These are phyloP conservation scores for Scopus umbretta DNA, from an alignment of 2,113 vertebrate species.

Conservation along the genomic window DNA sequence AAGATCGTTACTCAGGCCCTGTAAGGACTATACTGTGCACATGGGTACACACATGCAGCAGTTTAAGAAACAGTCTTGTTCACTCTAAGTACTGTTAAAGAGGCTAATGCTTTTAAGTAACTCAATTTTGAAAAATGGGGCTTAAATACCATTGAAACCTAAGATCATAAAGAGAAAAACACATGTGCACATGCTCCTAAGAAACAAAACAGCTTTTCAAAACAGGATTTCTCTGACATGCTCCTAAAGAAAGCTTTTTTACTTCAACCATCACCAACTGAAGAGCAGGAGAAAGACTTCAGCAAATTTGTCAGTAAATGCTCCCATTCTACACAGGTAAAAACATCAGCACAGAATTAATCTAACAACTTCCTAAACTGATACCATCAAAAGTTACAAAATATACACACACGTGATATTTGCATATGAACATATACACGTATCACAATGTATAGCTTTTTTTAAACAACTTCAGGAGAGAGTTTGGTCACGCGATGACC, in stretches of 20 bases:
- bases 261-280: background rate
- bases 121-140: background rate
- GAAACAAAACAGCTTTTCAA: conserved; percentile 21
- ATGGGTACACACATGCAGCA: background rate
- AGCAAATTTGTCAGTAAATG: background rate
- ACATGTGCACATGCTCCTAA: background rate
- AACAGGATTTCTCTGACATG: background rate
- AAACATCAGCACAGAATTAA: background rate
- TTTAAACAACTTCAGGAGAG: background rate
- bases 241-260: background rate
- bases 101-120: background rate
- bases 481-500: background rate
- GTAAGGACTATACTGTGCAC: background rate
- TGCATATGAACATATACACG: background rate
- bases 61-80: background rate
- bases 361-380: background rate
- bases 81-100: background rate
- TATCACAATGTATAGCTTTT: background rate
- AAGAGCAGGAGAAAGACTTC: background rate
- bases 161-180: conserved; percentile 14
- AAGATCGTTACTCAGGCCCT: background rate
- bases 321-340: background rate
- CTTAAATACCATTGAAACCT: background rate
- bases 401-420: background rate
- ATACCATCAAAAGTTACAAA: background rate